Base-by-base conservation (phyloP, 2,113 vertebrate genomes). In the Murina feae region DNA sequence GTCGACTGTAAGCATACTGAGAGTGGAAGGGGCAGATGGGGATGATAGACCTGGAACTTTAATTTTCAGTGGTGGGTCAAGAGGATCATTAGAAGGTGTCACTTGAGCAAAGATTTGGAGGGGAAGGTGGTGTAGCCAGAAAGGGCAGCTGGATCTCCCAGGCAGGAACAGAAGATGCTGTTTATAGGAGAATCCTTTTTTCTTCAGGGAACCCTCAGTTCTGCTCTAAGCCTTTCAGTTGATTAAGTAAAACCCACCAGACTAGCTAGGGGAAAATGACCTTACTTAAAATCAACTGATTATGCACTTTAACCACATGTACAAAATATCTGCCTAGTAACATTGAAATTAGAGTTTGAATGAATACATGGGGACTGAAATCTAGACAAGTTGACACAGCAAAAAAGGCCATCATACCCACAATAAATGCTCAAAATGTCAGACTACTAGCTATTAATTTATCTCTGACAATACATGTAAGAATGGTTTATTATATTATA, bases 81-180 rank as follows among this genome's bases (percentile, higher is more conserved):
- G 51, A 60, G 0, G 47, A 2, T 65, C 8, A 6, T 6, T 18
- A 6, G 18, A 76, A 51, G 20, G 18, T 14, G 49, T 17, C 6
- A 28, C 23, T 9, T 23, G 63, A 51, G 49, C 58, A 47, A 25
- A 75, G 16, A 18, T 14, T 58, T 71, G 37, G 14, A 69, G 2
- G 32, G 30, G n/a, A 60, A 3, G 2, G 13, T 4, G 23, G 51
- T 10, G 8, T 1, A 37, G 17, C 4, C 39, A 5, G 12, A 4
- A 47, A 79, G 6, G 21, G 3, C 28, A 20, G 25, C 28, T 51
- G 21, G 51, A 81, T 37, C 25, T 20, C 16, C 83, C 20, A 13
- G 51, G 5, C 11, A 63, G 20, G 25, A 78, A 17, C 9, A 9
- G 39, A 28, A 35, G 14, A 1, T 4, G 3, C 1, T 4, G 9